These are phyloP conservation scores for Myotis davidii DNA, from an alignment of 2,113 vertebrate species.

Conservation along the genomic window DNA sequence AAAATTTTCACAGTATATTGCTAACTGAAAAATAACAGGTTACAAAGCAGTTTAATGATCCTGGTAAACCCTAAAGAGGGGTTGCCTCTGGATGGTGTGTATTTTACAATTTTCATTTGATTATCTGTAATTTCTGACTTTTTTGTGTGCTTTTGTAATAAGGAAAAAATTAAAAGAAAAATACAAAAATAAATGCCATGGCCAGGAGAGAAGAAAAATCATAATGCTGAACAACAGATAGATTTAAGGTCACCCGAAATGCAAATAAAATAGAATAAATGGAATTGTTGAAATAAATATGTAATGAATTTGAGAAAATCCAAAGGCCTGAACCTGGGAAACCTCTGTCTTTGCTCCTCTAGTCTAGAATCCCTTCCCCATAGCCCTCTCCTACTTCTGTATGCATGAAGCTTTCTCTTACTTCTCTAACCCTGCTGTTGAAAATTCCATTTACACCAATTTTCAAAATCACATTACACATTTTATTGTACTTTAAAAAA, in stretches of 20 bases:
- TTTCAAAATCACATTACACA: background rate
- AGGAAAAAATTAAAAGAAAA: background rate
- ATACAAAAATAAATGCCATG: background rate
- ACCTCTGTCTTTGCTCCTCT: background rate
- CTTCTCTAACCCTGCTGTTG: background rate
- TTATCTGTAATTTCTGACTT: conserved; percentile 28
- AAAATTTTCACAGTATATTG: background rate
- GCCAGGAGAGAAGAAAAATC: background rate
- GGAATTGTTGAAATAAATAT: background rate
- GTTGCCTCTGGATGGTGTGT: background rate
- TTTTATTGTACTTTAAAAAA: background rate
- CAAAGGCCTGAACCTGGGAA: background rate
- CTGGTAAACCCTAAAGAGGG: background rate
- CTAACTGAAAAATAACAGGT: background rate
- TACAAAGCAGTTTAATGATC: background rate
- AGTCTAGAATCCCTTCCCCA: background rate
- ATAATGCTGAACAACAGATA: background rate
- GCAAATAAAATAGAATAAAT: background rate
- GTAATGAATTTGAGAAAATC: background rate
- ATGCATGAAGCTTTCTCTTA: background rate
- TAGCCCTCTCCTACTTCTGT: background rate
- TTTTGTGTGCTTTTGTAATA: background rate
- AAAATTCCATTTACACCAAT: background rate
- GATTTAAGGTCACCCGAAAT: background rate
- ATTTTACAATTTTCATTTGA: background rate